Percentiles rank a stretch among this genome's conserved stretches.
Evolutionary conservation across 1,140 invertebrate genomes (phyloP).

Genomic region (Saccostrea cuccullata): DNA sequence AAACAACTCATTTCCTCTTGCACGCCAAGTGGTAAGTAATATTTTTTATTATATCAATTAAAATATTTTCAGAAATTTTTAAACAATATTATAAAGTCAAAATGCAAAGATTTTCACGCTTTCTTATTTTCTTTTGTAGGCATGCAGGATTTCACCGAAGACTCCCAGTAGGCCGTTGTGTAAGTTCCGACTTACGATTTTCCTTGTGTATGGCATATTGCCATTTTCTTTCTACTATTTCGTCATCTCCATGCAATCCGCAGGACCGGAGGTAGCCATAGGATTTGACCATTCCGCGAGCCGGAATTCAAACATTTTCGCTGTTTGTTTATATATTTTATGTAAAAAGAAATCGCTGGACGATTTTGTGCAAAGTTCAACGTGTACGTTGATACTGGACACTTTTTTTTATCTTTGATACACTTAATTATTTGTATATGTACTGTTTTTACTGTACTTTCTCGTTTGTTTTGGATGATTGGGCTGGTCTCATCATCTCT

Average conservation of each 20-base stretch:
- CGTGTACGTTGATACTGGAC: conserved; percentile 9
- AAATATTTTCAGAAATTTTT: background rate
- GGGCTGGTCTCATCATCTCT: background rate
- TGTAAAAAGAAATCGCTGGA: conserved; percentile 33
- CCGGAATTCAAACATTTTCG: conserved; percentile 44
- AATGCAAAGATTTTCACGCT: background rate
- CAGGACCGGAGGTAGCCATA: conserved; percentile 47
- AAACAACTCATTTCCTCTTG: conserved; percentile 67
- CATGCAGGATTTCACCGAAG: conserved; percentile 61
- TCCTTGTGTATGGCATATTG: conserved; percentile 76
- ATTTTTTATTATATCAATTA: too few species aligned
- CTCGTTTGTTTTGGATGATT: conserved; percentile 27
- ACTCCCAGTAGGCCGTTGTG: conserved; percentile 72
- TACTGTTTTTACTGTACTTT: conserved; percentile 18
- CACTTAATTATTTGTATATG: background rate
- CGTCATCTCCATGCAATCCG: conserved; percentile 44
- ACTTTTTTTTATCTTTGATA: conserved; percentile 41
- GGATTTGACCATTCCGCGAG: conserved; percentile 46
- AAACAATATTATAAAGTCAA: background rate
- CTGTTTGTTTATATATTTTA: conserved; percentile 11
- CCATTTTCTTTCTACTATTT: conserved; percentile 61
- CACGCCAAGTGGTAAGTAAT: conserved; percentile 67
- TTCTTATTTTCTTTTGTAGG: conserved; percentile 59
- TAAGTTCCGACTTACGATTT: conserved; percentile 71
- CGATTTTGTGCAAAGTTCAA: conserved; percentile 37